A percentile compares a stretch with the other conserved stretches of the same genome.
Conservation (phyloP, 1,140 invertebrate species). For the Brachionus calyciflorus region DNA sequence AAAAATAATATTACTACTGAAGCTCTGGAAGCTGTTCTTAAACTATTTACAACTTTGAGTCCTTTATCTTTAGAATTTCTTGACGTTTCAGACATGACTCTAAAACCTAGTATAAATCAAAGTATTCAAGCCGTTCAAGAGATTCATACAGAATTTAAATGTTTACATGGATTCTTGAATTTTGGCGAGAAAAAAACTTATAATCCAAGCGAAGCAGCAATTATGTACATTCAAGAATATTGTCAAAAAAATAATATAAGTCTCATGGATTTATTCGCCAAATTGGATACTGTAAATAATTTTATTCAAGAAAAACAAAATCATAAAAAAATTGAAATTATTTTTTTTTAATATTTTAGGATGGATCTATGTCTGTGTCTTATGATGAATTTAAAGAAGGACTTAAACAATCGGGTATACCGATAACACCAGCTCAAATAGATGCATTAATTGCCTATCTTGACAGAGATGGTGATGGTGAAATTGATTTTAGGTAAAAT, state of each 20-base stretch:
- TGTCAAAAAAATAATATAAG: constrained; percentile 51
- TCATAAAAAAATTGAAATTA: neutral
- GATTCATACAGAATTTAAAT: constrained; percentile 47
- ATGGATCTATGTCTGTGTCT: constrained; percentile 54
- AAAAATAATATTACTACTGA: constrained; percentile 30
- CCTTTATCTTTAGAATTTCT: constrained; percentile 7
- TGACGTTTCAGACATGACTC: constrained; percentile 35
- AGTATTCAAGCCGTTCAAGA: constrained; percentile 11
- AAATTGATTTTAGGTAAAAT: constrained; percentile 54
- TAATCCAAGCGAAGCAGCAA: constrained; percentile 52
- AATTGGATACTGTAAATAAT: constrained; percentile 50
- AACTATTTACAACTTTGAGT: constrained; percentile 6
- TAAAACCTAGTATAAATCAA: constrained; percentile 23
- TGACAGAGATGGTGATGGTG: constrained; percentile 53
- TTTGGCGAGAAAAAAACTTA: constrained; percentile 51
- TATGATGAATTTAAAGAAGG: constrained; percentile 55
- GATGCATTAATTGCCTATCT: constrained; percentile 51
- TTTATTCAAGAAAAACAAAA: neutral
- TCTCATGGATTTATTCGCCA: constrained; percentile 53
- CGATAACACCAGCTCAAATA: constrained; percentile 50
- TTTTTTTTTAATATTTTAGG: constrained; percentile 22
- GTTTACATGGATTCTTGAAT: constrained; percentile 46
- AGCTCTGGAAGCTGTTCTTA: constrained; percentile 35
- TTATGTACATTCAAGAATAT: constrained; percentile 52
- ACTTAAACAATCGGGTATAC: constrained; percentile 51